Evolutionary conservation across 2,888 invertebrate genomes (phyloP), one percentile per base, ranked within the genome.

Genomic region (Eupithecia subfuscata): DNA sequence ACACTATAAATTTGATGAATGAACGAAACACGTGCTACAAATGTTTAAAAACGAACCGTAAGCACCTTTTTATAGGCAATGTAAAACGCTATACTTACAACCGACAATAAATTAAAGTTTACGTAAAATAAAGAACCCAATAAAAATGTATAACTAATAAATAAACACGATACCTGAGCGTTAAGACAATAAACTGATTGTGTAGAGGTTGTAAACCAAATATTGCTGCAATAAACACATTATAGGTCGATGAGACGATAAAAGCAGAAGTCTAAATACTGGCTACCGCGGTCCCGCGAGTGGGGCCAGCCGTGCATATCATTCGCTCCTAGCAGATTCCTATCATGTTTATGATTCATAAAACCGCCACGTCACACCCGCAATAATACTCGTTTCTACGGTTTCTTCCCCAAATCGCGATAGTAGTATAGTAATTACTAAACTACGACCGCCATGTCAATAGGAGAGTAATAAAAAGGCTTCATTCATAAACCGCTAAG

Each of bases 131-230:
- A 95, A 94, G 92, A 93, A 82, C 90, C 89, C 90, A 93, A 94
- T 95, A 95, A 95, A 95, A 95, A 93, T 94, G 94, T 95, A 94
- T 94, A 94, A 94, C 93, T 94, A 95, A 94, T 94, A 95, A 95
- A 94, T 94, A 93, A 94, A 94, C 93, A 94, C 91, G 92, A 93
- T 94, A 95, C 94, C 95, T 94, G 94, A 89, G 90, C 90, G 90
- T 90, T 91, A 89, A 94, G 91, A 94, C 94, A 94, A 92, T 94
- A 94, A 95, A 95, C 92, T 83, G 88, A 92, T 92, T 90, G 92
- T 93, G 92, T 91, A 92, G 93, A 86, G 83, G 94, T 89, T 91
- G 92, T 94, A 94, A 95, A 94, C 93, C 88, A 94, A 95, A 94
- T 94, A 94, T 94, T 93, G 93, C 93, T 88, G 89, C 92, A 94